Percentiles rank a stretch among this genome's conserved stretches.
These are phyloP conservation scores for Pseudomyrmex concolor DNA, from an alignment of 1,140 invertebrate genomes.

Conservation along the genomic window DNA sequence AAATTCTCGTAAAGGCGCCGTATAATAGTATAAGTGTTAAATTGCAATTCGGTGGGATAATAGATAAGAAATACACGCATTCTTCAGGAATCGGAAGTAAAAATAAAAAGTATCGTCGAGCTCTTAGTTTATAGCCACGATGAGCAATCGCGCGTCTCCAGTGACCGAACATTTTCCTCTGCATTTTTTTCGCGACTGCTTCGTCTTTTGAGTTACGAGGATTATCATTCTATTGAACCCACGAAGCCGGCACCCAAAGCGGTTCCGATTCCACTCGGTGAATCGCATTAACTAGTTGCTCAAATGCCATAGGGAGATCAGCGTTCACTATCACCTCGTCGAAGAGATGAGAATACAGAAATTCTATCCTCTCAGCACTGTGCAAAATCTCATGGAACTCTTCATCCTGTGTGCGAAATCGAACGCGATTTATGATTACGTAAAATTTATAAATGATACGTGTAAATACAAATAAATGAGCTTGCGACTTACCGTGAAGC, in stretches of 20 bases:
- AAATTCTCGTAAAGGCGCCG: conserved; percentile 45
- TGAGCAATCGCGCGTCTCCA: conserved; percentile 4
- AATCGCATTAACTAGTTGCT: conserved; percentile 93
- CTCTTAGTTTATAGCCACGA: not conserved
- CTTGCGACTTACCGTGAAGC: conserved; percentile 91
- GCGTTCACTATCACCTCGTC: conserved; percentile 97
- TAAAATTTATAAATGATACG: no score
- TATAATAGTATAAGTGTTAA: conserved; percentile 27
- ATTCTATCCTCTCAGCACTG: conserved; percentile 95
- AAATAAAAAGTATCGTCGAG: conserved; percentile 46
- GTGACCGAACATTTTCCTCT: not conserved
- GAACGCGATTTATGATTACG: not conserved
- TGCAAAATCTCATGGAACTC: conserved; percentile 96
- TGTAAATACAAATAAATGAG: not conserved
- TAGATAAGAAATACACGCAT: conserved; percentile 20
- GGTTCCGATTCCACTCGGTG: conserved; percentile 96
- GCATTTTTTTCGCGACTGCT: not conserved
- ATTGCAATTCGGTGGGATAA: conserved; percentile 43
- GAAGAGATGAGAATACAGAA: conserved; percentile 97
- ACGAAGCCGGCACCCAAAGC: conserved; percentile 97
- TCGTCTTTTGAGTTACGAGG: conserved; percentile 19
- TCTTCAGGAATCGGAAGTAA: not conserved
- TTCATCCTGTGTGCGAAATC: conserved; percentile 90
- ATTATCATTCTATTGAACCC: conserved; percentile 91
- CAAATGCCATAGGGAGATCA: conserved; percentile 94